Conservation (phyloP, 1,140 invertebrate species). For the Periplaneta americana region DNA sequence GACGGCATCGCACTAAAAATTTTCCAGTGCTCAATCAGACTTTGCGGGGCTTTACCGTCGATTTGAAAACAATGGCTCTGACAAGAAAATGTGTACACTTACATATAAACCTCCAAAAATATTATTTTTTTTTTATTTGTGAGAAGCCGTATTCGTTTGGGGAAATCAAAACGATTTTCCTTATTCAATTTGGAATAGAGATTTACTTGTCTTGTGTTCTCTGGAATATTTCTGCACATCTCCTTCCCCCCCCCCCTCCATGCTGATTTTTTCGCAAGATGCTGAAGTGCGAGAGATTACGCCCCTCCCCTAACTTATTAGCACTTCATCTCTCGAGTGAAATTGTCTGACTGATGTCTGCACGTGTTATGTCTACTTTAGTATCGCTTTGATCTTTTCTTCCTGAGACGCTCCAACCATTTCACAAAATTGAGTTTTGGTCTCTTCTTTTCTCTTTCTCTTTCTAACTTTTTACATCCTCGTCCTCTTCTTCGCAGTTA, state of each 20-base stretch:
- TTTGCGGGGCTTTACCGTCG: background rate
- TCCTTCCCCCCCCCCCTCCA: background rate
- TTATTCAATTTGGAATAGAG: constrained; percentile 7
- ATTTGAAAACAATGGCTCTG: background rate
- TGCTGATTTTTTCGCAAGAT: no score
- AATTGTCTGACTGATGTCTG: constrained; percentile 11
- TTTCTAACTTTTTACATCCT: background rate
- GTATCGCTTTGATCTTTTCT: constrained; percentile 3
- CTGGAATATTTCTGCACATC: background rate
- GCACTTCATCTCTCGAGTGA: constrained; percentile 9
- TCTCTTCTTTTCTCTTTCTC: background rate
- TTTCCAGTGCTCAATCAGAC: background rate
- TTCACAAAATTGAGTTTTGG: constrained; percentile 9
- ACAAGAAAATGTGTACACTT: background rate
- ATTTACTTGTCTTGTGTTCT: background rate
- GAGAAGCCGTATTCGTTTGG: background rate
- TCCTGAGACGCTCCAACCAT: background rate
- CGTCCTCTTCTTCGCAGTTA: background rate
- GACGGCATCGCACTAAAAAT: background rate
- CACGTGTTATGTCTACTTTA: constrained; percentile 6
- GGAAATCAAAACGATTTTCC: constrained; percentile 3
- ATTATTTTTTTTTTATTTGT: background rate
- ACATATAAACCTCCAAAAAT: background rate
- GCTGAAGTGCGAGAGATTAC: background rate
- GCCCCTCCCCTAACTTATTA: background rate